Evolutionary conservation across 2,888 invertebrate genomes (phyloP), one percentile per base, ranked within the genome.

Genomic region (Linnaemya tessellans): DNA sequence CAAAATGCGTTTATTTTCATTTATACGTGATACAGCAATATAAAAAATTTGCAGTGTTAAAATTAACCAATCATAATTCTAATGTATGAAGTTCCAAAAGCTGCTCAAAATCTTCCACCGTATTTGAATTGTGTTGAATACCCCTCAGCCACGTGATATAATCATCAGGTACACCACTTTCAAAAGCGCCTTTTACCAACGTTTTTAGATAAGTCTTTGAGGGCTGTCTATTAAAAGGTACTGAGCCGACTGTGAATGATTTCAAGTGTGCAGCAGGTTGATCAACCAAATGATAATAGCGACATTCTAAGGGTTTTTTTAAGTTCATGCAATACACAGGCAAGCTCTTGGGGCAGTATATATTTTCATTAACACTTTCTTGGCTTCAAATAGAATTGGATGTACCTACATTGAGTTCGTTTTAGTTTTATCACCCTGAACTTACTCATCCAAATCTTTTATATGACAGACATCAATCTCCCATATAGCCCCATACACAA

Each of bases 401-500:
- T n/a, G n/a, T n/a, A n/a, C n/a, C n/a, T 25, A 41, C 20, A 1
- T 11, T 60, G 18, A 38, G 10, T 0, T 18, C 18, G 10, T n/a
- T n/a, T 4, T 58, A 15, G 18, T 10, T 38, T 11, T n/a, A n/a
- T 35, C 38, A 18, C 11, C 2, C 0, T 60, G n/a, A 1, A 46
- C 54, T 54, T 93, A 97, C 97, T 92, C 93, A 90, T 97, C 97
- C 70, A 97, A 93, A 87, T 94, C 93, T 3, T 93, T 92, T 90
- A 95, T 92, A 88, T 97, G 95, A 68, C 92, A 91, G 13, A 93
- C 90, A 88, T 94, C 93, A 41, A 97, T 92, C 91, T 95, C 94
- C 97, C 97, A 97, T 49, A 97, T 93, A 0, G 96, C 95, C 20
- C 97, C 97, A 96, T 96, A 97, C 0, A 89, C 88, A 3, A 79